A percentile compares a stretch with the other conserved stretches of the same genome.
phyloP scores from a whole-genome alignment of 2,797 vertebrate species.

The Falco concolor region DNA sequence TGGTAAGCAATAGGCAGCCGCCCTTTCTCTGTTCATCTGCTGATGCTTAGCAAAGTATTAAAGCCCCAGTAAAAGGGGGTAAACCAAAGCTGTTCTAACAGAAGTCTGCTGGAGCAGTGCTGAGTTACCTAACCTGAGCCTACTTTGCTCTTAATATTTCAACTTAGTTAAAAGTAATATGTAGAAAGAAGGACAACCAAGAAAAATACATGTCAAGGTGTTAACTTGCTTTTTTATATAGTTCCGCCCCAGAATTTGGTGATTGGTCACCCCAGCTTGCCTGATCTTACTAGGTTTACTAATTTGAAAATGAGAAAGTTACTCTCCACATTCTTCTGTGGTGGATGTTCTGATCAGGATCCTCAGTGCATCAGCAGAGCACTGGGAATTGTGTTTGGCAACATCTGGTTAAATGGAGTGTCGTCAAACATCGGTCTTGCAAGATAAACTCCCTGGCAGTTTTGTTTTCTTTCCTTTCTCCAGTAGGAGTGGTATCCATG shows the following conservation, averaged over 20 bases:
- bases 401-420: background rate
- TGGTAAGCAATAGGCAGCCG: background rate
- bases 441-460: background rate
- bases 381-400: background rate
- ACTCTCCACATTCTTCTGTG: background rate
- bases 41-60: background rate
- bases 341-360: background rate
- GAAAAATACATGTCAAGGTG: background rate
- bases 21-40: background rate
- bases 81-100: background rate
- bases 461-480: background rate
- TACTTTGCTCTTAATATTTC: background rate
- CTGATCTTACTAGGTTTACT: background rate
- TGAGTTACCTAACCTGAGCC: background rate
- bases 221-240: background rate
- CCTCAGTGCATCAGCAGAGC: background rate
- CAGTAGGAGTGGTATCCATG: background rate
- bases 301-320: background rate
- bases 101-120: background rate
- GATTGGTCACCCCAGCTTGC: background rate
- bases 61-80: background rate
- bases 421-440: background rate
- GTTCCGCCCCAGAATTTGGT: background rate
- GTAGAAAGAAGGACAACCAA: background rate
- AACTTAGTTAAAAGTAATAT: background rate